Evolutionary conservation across 2,797 vertebrate genomes (phyloP).

Genomic region (Acrossocheilus fasciatus): DNA sequence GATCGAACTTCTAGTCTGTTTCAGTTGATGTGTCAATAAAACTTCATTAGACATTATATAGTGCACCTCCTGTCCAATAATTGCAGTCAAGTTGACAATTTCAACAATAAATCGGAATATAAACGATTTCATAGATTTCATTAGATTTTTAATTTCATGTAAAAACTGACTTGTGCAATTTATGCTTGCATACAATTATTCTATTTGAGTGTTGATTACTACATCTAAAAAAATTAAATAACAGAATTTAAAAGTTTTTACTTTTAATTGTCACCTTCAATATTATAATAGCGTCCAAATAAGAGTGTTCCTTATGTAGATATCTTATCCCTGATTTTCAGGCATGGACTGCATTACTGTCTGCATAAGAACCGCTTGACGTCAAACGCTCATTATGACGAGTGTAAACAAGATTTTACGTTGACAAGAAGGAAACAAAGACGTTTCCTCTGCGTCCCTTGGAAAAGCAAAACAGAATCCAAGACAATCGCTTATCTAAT

Average conservation of each 20-base stretch:
- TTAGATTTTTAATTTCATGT: not conserved
- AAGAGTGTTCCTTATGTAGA: not conserved
- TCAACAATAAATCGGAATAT: not conserved
- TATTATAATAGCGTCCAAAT: not conserved
- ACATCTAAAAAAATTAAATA: no score
- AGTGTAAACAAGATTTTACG: conserved; percentile 8
- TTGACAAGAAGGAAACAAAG: not conserved
- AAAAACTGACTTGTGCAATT: not conserved
- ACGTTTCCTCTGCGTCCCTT: not conserved
- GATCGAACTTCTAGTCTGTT: not conserved
- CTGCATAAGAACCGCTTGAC: conserved; percentile 61
- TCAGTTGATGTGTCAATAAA: no score
- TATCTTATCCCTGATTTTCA: not conserved
- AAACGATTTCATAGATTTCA: not conserved
- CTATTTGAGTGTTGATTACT: no score
- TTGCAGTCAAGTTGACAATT: not conserved
- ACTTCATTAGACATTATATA: not conserved
- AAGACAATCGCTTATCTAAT: not conserved
- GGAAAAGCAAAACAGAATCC: conserved; percentile 4
- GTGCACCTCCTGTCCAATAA: no score
- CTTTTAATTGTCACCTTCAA: not conserved
- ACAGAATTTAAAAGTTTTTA: not conserved
- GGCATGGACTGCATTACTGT: not conserved
- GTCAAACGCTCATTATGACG: conserved; percentile 65
- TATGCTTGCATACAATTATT: not conserved